Conservation (phyloP, 2,888 invertebrate genomes). For the Disparrhopalites patrizii region DNA sequence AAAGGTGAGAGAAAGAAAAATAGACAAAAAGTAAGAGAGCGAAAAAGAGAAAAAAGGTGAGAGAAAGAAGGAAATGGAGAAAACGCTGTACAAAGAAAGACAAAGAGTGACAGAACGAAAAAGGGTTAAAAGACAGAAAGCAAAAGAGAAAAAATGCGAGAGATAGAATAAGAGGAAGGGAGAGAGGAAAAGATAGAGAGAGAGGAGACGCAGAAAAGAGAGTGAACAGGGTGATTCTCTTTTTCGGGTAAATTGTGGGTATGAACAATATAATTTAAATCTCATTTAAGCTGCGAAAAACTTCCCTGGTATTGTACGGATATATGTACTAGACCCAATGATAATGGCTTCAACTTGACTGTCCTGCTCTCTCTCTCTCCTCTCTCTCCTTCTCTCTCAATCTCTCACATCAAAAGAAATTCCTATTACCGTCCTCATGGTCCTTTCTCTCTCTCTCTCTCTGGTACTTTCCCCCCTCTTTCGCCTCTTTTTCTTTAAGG, state of each 20-base stretch:
- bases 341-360: conserved; percentile 24
- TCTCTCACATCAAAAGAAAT: conserved; percentile 19
- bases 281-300: conserved; percentile 19
- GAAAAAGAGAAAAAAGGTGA: neutral
- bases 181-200: neutral
- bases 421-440: conserved; percentile 1
- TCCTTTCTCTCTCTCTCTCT: conserved; percentile 1
- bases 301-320: neutral
- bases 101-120: too few relatives aligned
- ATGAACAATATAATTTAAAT: conserved; percentile 27
- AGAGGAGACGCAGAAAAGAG: too few relatives aligned
- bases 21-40: too few relatives aligned
- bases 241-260: conserved; percentile 16
- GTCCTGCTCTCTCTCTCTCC: neutral
- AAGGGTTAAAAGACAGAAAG: neutral
- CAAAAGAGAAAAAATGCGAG: neutral
- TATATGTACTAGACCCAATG: conserved; percentile 13
- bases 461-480: neutral
- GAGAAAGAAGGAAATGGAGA: neutral
- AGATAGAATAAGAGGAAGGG: neutral
- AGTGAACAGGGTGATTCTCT: too few relatives aligned
- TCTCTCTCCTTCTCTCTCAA: neutral
- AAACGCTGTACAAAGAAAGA: too few relatives aligned
- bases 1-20: too few relatives aligned
- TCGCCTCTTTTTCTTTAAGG: neutral